phyloP scores from a whole-genome alignment of 2,888 invertebrate genomes.

The Leuctra nigra region DNA sequence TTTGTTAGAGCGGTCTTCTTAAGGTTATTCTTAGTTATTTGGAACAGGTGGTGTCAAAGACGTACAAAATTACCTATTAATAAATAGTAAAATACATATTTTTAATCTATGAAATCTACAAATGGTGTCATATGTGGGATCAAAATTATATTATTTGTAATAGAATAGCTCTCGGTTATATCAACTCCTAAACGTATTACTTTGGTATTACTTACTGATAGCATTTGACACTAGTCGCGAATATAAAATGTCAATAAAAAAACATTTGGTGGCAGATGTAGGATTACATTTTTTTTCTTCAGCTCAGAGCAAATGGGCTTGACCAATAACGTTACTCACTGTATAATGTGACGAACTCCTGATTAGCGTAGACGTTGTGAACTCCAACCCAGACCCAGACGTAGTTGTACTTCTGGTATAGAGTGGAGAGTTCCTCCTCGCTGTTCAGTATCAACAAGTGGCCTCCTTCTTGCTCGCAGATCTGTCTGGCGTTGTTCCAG shows the following conservation, averaged over 20 bases:
- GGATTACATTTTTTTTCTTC: neutral
- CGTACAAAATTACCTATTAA: no score
- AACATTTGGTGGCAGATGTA: neutral
- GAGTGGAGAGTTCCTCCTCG: neutral
- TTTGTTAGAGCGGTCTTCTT: no score
- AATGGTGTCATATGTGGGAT: no score
- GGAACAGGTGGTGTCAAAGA: no score
- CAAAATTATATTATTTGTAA: neutral
- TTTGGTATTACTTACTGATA: neutral
- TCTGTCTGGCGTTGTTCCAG: neutral
- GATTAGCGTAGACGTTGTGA: neutral
- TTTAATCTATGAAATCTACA: no score
- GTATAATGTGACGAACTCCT: neutral
- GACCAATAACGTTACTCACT: neutral
- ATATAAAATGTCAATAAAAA: neutral
- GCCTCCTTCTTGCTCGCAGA: neutral
- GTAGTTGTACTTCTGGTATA: neutral
- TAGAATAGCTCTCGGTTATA: neutral
- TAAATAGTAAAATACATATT: no score
- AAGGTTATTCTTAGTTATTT: no score
- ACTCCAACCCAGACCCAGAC: neutral
- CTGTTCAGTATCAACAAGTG: neutral
- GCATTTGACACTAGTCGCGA: neutral
- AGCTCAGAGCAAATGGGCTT: no score
- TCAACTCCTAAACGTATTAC: neutral